Conservation (phyloP, 2,797 vertebrate genomes). For the Stomatorhinus walkeri region DNA sequence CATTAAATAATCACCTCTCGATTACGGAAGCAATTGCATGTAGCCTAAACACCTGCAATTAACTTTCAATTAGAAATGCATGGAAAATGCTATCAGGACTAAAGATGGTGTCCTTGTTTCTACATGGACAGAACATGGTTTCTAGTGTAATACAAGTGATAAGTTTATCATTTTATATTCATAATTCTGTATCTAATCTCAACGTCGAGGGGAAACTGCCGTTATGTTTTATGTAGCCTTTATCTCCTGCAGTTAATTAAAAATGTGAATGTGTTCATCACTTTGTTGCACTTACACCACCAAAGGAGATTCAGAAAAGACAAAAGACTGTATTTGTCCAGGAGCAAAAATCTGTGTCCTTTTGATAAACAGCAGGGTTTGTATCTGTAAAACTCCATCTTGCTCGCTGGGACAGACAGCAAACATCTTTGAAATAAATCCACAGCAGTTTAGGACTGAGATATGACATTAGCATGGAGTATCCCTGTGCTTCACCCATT, state of each 20-base stretch:
- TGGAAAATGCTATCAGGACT: constrained; percentile 35
- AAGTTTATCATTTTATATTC: not conserved
- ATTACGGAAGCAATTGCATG: constrained; percentile 49
- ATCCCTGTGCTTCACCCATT: not conserved
- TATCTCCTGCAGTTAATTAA: not conserved
- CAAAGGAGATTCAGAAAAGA: not conserved
- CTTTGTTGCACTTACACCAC: not conserved
- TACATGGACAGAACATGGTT: not conserved
- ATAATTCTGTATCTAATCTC: not conserved
- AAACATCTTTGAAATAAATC: not conserved
- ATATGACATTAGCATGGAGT: not conserved
- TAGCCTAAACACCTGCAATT: constrained; percentile 47
- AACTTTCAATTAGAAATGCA: constrained; percentile 30
- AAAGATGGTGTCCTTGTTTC: not conserved
- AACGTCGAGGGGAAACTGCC: not conserved
- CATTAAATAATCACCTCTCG: constrained; percentile 35
- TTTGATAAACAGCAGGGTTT: not conserved
- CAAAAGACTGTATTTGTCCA: not conserved
- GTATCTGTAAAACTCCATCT: not conserved
- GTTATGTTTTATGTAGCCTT: not conserved
- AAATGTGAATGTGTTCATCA: not conserved
- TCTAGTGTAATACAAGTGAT: not conserved
- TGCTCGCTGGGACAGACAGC: not conserved
- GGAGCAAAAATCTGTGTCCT: not conserved
- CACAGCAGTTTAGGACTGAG: not conserved